Evolutionary conservation across 2,888 invertebrate species (phyloP), one percentile per base, ranked within the genome.

Genomic region (Lydus trimaculatus): DNA sequence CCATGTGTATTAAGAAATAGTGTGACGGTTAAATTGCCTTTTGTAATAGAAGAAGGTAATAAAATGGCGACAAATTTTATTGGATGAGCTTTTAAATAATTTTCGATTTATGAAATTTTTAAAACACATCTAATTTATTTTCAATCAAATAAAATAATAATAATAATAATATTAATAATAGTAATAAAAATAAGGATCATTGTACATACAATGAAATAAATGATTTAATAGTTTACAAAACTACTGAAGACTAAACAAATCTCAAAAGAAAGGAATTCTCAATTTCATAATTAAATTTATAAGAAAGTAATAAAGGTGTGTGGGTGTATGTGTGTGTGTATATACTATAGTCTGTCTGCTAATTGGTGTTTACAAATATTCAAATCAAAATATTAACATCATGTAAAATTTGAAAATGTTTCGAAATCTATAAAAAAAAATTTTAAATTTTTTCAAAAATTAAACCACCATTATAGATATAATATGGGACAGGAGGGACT

Each of bases 1-100:
- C 71, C 72, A 70, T 67, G 67, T 68, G 58, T 69, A 71, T 74
- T 74, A 62, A 59, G 72, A 71, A 71, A 73, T 63, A 67, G 61
- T 63, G 58, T 64, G 65, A 67, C 64, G 31, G 52, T 61, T 62
- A 63, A 63, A 65, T 48, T 60, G 65, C 61, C 64, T 65, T 56
- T 66, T 68, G 61, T 68, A 58, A 62, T 64, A 28, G 58, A 39
- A 25, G 25, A 66, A 63, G 23, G 67, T 61, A 62, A 63, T 64
- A 64, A 67, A 70, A 56, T 8, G 48, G 67, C 62, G 58, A 68
- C 65, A 63, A 63, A 71, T 28, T 25, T 56, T 56, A 56, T 68
- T 67, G 56, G 68, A 67, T 67, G 71, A 67, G 63, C 67, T 67
- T 71, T 67, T 65, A 67, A 67, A 69, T 23, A 60, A 59, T 63